phyloP scores from a whole-genome alignment of 2,113 vertebrate genomes.

The Rhea americana region DNA sequence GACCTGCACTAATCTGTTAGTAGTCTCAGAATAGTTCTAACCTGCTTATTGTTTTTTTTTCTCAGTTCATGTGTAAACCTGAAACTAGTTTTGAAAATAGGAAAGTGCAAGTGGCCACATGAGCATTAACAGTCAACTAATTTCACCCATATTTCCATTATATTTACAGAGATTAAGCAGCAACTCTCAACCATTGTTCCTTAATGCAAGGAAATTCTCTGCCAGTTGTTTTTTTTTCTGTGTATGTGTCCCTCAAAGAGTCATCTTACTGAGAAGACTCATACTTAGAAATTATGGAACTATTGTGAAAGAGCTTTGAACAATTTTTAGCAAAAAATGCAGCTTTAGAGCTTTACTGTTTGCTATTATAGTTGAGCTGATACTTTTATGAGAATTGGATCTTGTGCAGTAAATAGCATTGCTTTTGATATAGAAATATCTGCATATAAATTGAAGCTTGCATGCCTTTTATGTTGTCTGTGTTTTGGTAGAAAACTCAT shows the following conservation, averaged over 20 bases:
- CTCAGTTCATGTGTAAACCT: neutral
- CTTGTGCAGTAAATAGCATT: neutral
- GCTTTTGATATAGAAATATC: constrained; percentile 1
- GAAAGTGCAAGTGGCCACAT: neutral
- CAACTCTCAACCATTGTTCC: neutral
- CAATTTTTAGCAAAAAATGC: constrained; percentile 21
- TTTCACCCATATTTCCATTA: neutral
- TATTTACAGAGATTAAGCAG: constrained; percentile 13
- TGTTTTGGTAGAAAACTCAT: constrained; percentile 12
- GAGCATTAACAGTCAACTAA: neutral
- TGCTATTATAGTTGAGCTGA: neutral
- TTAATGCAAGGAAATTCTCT: neutral
- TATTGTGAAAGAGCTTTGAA: constrained; percentile 32
- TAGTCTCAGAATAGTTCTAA: neutral
- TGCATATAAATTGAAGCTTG: neutral
- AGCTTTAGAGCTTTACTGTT: neutral
- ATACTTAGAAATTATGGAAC: constrained; percentile 21
- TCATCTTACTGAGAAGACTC: neutral
- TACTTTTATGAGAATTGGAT: constrained; percentile 34
- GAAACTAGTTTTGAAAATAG: neutral
- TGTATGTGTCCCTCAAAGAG: neutral
- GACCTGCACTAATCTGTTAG: neutral
- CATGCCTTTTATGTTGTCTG: constrained; percentile 5
- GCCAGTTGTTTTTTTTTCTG: accelerated
- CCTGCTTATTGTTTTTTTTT: constrained; percentile 17